Evolutionary conservation across 2,113 vertebrate genomes (phyloP), one percentile per base, ranked within the genome.

Genomic region (Chamaetylas fuelleborni): DNA sequence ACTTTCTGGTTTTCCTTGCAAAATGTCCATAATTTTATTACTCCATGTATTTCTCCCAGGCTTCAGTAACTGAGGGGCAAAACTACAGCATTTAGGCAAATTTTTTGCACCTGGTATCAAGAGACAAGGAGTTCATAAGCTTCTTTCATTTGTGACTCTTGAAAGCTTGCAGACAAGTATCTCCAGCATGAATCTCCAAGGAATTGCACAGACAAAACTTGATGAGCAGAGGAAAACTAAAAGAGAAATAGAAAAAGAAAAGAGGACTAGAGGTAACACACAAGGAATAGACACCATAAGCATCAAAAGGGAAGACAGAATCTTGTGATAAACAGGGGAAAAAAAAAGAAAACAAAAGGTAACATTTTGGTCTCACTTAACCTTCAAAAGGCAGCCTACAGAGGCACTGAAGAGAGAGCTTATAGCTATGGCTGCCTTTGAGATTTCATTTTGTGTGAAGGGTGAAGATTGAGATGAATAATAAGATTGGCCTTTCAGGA

Each of bases 381-480:
- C 74, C 84, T 97, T 98, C 95, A 96, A 97, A 98, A 94, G 31
- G 18, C 80, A 97, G 40, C 22, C 90, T 95, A 81, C n/a, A 91
- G 78, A 94, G 80, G 25, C 64, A 87, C 72, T 19, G 74, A 54
- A 80, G 48, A 91, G 85, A 81, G 18, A n/a, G 67, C 62, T 80
- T 94, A 65, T 88, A 93, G 42, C 45, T 88, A 50, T 76, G 36
- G 40, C 73, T 8, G 5, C 76, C 81, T 96, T 40, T 93, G 94
- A 97, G 92, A 95, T 65, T 93, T 88, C 38, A 60, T 66, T 28
- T 66, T 81, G n/a, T 92, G 80, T 85, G 80, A 96, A 96, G 96
- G 29, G 79, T 91, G 24, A 70, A 91, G 88, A 92, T 84, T 66
- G 61, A 88, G 80, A 92, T 92, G 84, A 97, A 96, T 96, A 96